A percentile compares a stretch with the other conserved stretches of the same genome.
These are phyloP conservation scores for Epizoanthus scotinus DNA, from an alignment of 92 coral and sea anemone genomes.

Conservation along the genomic window DNA sequence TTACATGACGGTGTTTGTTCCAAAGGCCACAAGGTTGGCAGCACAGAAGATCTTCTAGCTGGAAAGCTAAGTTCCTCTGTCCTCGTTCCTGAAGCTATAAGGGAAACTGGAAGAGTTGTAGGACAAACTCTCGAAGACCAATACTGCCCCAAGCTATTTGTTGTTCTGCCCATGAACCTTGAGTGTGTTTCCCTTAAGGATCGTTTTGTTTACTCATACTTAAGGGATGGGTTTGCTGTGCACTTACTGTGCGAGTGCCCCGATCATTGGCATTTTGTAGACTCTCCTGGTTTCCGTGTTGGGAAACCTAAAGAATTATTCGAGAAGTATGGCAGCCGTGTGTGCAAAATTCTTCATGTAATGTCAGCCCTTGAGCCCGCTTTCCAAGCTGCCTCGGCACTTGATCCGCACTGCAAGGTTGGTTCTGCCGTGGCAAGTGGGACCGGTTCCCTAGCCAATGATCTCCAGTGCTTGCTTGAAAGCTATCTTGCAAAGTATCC, in stretches of 20 bases:
- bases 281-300: slow-evolving; percentile 48
- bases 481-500: slow-evolving; percentile 34
- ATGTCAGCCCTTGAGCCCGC: slow-evolving; percentile 18
- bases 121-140: slow-evolving; percentile 36
- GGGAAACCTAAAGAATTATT: slow-evolving; percentile 55
- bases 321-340: slow-evolving; percentile 39
- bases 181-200: slow-evolving; percentile 37
- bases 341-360: slow-evolving; percentile 29
- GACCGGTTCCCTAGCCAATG: not conserved
- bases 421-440: slow-evolving; percentile 23
- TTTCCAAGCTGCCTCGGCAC: not conserved
- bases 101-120: slow-evolving; percentile 1
- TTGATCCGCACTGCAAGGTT: slow-evolving; percentile 36
- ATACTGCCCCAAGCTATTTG: slow-evolving; percentile 48
- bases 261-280: slow-evolving; percentile 44
- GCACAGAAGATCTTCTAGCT: not conserved
- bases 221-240: slow-evolving; percentile 53
- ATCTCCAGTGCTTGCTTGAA: slow-evolving; percentile 16
- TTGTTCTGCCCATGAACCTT: slow-evolving; percentile 39
- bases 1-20: slow-evolving; percentile 29
- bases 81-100: not conserved
- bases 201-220: slow-evolving; percentile 36
- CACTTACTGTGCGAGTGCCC: slow-evolving; percentile 52
- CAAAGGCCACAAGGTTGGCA: slow-evolving; percentile 38
- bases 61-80: slow-evolving; percentile 11